Conservation (phyloP, 2,888 invertebrate species). For the Diadegma fenestrale region DNA sequence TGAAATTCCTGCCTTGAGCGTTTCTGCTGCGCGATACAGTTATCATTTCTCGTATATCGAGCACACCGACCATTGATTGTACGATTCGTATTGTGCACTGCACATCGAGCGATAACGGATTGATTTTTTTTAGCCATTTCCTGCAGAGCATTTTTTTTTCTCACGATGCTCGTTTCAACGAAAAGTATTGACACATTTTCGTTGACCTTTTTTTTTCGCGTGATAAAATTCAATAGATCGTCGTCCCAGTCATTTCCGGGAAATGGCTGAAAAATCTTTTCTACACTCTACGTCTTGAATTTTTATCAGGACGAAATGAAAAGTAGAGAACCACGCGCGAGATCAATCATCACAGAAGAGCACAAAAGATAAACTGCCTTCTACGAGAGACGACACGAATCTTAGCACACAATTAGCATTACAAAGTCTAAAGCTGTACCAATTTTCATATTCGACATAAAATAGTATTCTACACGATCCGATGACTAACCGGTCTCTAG, state of each 20-base stretch:
- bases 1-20: not conserved
- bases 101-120: slow-evolving; percentile 78
- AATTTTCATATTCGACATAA: slow-evolving; percentile 64
- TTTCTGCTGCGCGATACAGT: slow-evolving; percentile 5
- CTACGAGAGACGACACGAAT: slow-evolving; percentile 21
- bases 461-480: slow-evolving; percentile 38
- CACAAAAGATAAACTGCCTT: slow-evolving; percentile 20
- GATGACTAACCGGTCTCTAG: not conserved
- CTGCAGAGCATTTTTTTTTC: not conserved
- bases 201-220: not conserved
- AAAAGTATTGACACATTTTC: not conserved
- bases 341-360: not conserved
- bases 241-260: not conserved
- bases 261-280: not conserved
- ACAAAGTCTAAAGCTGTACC: slow-evolving; percentile 69
- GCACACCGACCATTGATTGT: slow-evolving; percentile 79
- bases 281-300: not conserved
- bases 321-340: not conserved
- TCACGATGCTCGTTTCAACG: not conserved
- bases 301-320: not conserved
- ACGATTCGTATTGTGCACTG: slow-evolving; percentile 78
- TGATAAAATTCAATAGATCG: not conserved
- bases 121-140: not conserved
- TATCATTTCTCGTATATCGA: slow-evolving; percentile 51
- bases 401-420: slow-evolving; percentile 19